Conservation (phyloP, 2,888 invertebrate genomes). For the Periphyllus acericola region DNA sequence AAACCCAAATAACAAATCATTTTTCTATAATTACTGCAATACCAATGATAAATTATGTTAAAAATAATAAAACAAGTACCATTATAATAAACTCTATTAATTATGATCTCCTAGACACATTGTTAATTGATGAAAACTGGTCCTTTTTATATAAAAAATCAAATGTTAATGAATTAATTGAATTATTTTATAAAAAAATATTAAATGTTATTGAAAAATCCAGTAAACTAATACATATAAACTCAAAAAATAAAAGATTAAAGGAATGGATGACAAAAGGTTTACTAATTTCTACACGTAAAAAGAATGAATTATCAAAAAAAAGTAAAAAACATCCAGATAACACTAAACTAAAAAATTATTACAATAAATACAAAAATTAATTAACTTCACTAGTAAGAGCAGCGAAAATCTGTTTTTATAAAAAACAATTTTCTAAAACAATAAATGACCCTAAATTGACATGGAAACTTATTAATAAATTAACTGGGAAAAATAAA, state of each 20-base stretch:
- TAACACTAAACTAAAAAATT: background rate
- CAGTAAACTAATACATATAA: background rate
- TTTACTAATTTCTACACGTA: background rate
- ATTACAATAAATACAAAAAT: conserved; percentile 25
- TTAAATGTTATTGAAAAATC: conserved; percentile 8
- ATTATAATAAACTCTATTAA: background rate
- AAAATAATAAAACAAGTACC: background rate
- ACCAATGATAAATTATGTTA: background rate
- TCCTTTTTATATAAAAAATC: background rate
- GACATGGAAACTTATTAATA: background rate
- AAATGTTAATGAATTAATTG: background rate
- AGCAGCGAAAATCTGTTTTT: background rate
- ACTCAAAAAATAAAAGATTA: background rate
- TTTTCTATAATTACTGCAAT: background rate
- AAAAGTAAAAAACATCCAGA: background rate
- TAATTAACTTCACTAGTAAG: background rate
- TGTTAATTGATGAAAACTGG: background rate
- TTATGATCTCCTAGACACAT: background rate
- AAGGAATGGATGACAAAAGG: conserved; percentile 1
- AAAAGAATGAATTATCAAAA: conserved; percentile 12
- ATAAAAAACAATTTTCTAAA: background rate
- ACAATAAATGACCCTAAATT: background rate
- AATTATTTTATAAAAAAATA: conserved; percentile 7
- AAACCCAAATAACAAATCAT: conserved; percentile 1
- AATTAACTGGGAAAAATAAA: no score